Percentiles rank a stretch among this genome's conserved stretches.
Conservation (phyloP, 1,140 invertebrate genomes). For the fruit fly (Drosophila melanogaster) region DNA sequence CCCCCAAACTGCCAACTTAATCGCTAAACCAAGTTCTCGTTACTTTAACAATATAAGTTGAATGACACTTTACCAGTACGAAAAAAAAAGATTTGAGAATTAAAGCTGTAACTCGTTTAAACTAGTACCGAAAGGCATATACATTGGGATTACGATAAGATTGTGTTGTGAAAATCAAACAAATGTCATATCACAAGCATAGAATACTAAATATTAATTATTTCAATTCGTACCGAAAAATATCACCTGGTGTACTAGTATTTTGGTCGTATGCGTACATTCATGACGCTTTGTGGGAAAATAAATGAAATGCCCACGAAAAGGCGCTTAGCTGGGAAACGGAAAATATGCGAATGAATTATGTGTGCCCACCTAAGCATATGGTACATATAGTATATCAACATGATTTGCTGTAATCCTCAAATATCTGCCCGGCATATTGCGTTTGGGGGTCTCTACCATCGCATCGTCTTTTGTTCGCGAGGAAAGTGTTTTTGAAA, state of each 20-base stretch:
- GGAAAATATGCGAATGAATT: slow-evolving; percentile 57
- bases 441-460: slow-evolving; percentile 11
- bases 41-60: no score
- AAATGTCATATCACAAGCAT: no score
- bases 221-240: not conserved
- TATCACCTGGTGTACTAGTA: not conserved
- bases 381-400: not conserved
- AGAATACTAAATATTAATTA: no score
- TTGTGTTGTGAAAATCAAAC: no score
- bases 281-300: slow-evolving; percentile 26
- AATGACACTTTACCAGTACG: no score
- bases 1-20: not conserved
- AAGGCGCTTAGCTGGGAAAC: slow-evolving; percentile 46
- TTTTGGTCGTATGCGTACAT: slow-evolving; percentile 15
- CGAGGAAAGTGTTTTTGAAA: slow-evolving; percentile 33
- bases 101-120: no score
- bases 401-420: slow-evolving; percentile 36
- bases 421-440: slow-evolving; percentile 31
- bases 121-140: no score
- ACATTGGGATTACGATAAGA: no score
- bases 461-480: slow-evolving; percentile 28
- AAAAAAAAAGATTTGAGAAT: no score
- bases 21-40: not conserved
- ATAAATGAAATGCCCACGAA: slow-evolving; percentile 39
- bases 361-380: slow-evolving; percentile 43